Evolutionary conservation across 2,113 vertebrate genomes (phyloP).

Genomic region (Setophaga kirtlandii): DNA sequence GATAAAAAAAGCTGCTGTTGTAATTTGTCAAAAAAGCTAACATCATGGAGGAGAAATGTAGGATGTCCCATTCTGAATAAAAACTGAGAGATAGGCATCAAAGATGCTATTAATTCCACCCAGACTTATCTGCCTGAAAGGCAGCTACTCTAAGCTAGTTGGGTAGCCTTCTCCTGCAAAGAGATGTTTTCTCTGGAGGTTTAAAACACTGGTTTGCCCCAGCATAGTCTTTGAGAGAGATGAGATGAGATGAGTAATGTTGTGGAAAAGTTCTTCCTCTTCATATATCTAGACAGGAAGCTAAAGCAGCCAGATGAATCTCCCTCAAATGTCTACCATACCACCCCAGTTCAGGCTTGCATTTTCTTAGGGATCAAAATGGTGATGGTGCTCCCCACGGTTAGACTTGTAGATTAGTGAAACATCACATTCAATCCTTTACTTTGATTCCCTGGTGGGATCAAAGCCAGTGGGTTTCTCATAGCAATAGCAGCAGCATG

Average conservation of each 20-base stretch:
- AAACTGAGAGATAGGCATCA: neutral
- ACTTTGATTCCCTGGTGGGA: neutral
- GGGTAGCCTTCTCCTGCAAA: neutral
- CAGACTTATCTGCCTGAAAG: neutral
- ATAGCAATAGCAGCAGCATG: neutral
- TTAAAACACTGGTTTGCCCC: neutral
- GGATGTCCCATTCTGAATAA: neutral
- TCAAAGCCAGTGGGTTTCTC: neutral
- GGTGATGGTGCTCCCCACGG: neutral
- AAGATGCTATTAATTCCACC: neutral
- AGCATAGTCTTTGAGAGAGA: neutral
- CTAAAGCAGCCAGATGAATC: neutral
- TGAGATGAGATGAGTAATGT: neutral
- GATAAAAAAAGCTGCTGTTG: neutral
- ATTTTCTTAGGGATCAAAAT: neutral
- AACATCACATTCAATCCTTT: neutral
- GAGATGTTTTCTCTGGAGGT: neutral
- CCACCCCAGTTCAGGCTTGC: neutral
- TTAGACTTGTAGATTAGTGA: neutral
- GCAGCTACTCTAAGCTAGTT: neutral
- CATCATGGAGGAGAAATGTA: neutral
- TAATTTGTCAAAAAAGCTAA: neutral
- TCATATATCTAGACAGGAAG: neutral
- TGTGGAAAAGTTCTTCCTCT: neutral
- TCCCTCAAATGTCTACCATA: neutral